These are phyloP conservation scores for Pangasius macronema DNA, from an alignment of 2,797 vertebrate species.

Conservation along the genomic window DNA sequence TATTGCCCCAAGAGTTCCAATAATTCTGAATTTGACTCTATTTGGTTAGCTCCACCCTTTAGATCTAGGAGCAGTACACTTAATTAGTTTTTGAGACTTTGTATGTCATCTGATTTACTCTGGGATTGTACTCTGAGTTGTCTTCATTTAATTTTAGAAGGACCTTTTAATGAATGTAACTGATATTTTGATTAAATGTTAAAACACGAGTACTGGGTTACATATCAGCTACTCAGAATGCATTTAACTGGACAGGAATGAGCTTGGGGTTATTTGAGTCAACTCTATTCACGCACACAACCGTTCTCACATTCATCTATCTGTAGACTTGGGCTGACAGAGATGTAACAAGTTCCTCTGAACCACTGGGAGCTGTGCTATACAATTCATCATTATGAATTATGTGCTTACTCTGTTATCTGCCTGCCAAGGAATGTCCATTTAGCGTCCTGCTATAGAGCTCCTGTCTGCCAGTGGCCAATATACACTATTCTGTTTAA, in stretches of 20 bases:
- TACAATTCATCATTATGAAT: constrained; percentile 53
- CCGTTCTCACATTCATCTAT: constrained; percentile 1
- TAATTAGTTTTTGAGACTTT: neutral
- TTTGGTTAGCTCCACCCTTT: neutral
- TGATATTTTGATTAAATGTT: constrained; percentile 16
- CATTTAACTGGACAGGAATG: neutral
- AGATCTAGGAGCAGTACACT: neutral
- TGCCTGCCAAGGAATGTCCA: constrained; percentile 75
- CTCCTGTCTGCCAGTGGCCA: constrained; percentile 64
- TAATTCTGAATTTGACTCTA: neutral
- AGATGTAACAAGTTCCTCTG: constrained; percentile 21
- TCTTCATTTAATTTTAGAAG: neutral
- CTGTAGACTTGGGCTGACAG: constrained; percentile 10
- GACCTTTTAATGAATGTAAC: neutral
- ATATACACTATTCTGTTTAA: constrained; percentile 66
- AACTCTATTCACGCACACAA: constrained; percentile 23
- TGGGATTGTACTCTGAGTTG: neutral
- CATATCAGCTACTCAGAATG: constrained; percentile 12
- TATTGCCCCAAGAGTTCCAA: neutral
- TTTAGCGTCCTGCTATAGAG: constrained; percentile 71
- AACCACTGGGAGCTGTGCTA: constrained; percentile 38
- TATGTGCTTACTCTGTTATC: constrained; percentile 68
- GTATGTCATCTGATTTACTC: neutral
- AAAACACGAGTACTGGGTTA: neutral
- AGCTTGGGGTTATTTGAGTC: constrained; percentile 20